Conservation (phyloP, 2,113 vertebrate genomes). For the Chrysemys picta region DNA sequence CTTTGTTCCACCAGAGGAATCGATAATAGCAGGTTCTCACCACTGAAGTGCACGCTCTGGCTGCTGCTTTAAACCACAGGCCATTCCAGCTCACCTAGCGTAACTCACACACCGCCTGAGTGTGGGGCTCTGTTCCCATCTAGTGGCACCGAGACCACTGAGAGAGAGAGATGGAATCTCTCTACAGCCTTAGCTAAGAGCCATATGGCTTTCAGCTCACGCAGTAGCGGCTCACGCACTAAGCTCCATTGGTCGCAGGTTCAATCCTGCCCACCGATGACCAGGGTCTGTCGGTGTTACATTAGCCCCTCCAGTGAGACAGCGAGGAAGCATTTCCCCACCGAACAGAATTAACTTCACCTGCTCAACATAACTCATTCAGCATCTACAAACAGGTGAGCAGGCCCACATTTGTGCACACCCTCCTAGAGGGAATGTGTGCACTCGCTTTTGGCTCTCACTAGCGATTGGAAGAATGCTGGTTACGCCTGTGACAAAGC, state of each 20-base stretch:
- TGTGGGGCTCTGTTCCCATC: no score
- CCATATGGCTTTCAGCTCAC: no score
- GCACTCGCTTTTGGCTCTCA: background rate
- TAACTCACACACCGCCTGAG: no score
- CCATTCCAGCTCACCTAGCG: background rate
- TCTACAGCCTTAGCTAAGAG: no score
- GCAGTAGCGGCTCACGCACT: no score
- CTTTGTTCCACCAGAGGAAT: background rate
- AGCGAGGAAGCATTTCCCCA: background rate
- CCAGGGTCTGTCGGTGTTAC: no score
- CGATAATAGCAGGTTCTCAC: background rate
- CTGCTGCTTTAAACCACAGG: background rate
- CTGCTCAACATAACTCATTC: background rate
- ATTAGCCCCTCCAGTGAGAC: background rate
- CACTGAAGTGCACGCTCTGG: background rate
- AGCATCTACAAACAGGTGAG: background rate
- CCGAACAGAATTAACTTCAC: background rate
- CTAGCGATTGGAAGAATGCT: background rate
- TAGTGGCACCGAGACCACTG: no score
- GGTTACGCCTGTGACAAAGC: background rate
- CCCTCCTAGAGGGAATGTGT: background rate
- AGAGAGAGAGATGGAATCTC: no score
- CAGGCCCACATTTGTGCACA: background rate
- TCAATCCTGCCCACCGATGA: no score
- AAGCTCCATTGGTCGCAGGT: no score